These are phyloP conservation scores for Tricholauxania praeusta DNA, from an alignment of 2,888 invertebrate species.

Conservation along the genomic window DNA sequence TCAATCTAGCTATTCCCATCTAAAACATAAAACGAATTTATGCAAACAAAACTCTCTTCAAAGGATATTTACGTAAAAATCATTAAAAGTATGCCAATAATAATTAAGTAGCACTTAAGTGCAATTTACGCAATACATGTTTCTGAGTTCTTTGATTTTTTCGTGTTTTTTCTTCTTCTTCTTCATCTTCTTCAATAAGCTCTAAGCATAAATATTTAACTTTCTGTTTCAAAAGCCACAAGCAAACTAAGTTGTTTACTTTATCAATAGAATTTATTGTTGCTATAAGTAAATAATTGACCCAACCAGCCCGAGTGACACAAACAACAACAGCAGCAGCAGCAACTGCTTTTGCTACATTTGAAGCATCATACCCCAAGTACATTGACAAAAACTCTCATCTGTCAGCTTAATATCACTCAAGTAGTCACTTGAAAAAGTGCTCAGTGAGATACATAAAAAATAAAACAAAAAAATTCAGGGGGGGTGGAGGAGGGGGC, in stretches of 20 bases:
- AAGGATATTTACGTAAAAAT: too few species aligned
- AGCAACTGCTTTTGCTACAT: neutral
- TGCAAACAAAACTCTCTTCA: too few species aligned
- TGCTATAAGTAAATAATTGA: conserved; percentile 1
- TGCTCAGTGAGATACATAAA: conserved; percentile 1
- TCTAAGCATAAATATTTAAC: too few species aligned
- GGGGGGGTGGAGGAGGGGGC: neutral
- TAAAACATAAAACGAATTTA: too few species aligned
- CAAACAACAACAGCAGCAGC: neutral
- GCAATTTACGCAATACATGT: too few species aligned
- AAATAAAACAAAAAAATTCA: conserved; percentile 10
- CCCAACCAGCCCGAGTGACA: neutral
- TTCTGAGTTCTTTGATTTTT: too few species aligned
- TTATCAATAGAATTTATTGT: neutral
- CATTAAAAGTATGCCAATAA: too few species aligned
- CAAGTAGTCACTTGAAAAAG: neutral
- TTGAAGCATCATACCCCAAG: neutral
- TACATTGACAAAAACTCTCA: neutral
- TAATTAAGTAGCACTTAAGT: too few species aligned
- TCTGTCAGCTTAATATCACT: conserved; percentile 13
- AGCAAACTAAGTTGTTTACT: neutral
- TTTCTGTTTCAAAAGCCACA: too few species aligned
- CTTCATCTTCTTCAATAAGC: too few species aligned
- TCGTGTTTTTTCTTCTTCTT: too few species aligned
- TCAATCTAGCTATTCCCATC: too few species aligned